Base-by-base conservation (phyloP, 2,113 vertebrate genomes). In the Engraulis encrasicolus region DNA sequence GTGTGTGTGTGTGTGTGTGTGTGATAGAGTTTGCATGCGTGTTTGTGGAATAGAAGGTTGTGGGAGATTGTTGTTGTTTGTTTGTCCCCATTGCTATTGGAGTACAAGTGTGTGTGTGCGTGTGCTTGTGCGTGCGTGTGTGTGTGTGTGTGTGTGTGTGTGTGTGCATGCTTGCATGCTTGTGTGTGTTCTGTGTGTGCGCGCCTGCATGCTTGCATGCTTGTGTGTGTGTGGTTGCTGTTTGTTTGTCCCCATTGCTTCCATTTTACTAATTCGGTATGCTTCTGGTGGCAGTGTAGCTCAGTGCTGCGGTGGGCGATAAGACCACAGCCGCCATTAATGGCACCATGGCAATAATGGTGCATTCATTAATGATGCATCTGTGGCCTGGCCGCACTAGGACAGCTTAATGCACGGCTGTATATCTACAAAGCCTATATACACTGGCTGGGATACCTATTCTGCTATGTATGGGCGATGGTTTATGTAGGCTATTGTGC, bases 221-320 rank as follows among this genome's bases (percentile, higher is more conserved):
- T 3, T 45, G 40, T 45, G 40, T 5, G 20, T 5, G 19, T 5
- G 54, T 19, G 23, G 20, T 1, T 31, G 66, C 15, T 71, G 71
- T 77, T 83, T 71, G 48, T 36, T 83, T 54, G 50, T 81, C 45
- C 48, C 66, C 31, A 37, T 34, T 78, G 38, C 36, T 66, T 45
- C 81, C 23, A 7, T 50, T 54, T 79, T 38, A 31, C 58, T 23
- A 31, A 83, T 71, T 31, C 74, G 7, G n/a, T 7, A 34, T 31
- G 66, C 66, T 74, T 74, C 66, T 74, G 66, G 66, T 74, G 27
- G 66, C 66, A 36, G 66, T 15, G 31, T 14, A 74, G 66, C 31
- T 74, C 27, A 74, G 12, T 36, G 11, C 66, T 34, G 66, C 34
- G 66, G 66, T 74, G 31, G 66, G 12, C 31, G 66, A 74, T 66